phyloP scores from a whole-genome alignment of 2,888 invertebrate species.

The Papilio protenor region DNA sequence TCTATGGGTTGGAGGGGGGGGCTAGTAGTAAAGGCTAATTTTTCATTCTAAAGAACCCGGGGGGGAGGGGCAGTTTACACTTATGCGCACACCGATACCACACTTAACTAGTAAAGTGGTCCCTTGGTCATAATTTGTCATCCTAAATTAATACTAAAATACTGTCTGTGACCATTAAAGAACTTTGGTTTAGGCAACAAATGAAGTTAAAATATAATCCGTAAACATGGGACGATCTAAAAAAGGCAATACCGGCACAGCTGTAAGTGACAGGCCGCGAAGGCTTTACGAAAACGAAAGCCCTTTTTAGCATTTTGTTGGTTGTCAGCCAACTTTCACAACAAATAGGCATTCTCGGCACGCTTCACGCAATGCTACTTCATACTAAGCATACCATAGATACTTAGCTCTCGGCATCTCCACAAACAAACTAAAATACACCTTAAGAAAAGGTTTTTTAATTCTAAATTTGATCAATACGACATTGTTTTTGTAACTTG shows the following conservation, averaged over 20 bases:
- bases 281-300: slow-evolving; percentile 57
- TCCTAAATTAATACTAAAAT: too few relatives aligned
- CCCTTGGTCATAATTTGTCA: too few relatives aligned
- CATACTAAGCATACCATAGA: slow-evolving; percentile 49
- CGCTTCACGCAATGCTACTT: slow-evolving; percentile 59
- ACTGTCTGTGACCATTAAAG: too few relatives aligned
- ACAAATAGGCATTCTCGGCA: slow-evolving; percentile 66
- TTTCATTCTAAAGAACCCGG: too few relatives aligned
- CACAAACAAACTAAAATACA: slow-evolving; percentile 23
- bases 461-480: slow-evolving; percentile 10
- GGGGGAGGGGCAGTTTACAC: too few relatives aligned
- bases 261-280: slow-evolving; percentile 22
- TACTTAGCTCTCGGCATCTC: slow-evolving; percentile 17
- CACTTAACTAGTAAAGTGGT: too few relatives aligned
- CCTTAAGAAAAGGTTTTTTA: neutral
- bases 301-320: slow-evolving; percentile 60
- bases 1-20: too few relatives aligned
- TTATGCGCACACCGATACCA: too few relatives aligned
- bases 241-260: slow-evolving; percentile 17
- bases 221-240: neutral
- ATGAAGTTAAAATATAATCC: neutral
- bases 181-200: neutral
- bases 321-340: slow-evolving; percentile 70
- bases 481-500: slow-evolving; percentile 57
- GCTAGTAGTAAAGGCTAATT: too few relatives aligned